Evolutionary conservation across 2,888 invertebrate species (phyloP), one percentile per base, ranked within the genome.

Genomic region (Trimorus sp.): DNA sequence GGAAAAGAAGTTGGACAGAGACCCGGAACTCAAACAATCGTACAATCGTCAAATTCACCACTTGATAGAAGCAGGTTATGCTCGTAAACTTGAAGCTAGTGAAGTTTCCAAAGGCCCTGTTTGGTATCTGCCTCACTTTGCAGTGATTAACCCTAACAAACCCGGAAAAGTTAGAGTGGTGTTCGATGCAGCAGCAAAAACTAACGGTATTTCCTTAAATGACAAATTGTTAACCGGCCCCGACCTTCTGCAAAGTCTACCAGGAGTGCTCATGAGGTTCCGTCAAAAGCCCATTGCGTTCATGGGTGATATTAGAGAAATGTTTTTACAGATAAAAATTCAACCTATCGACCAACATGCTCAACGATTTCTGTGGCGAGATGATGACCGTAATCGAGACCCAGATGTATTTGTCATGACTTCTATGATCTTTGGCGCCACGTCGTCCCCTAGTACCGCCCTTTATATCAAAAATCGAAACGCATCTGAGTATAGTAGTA

Each of bases 191-290:
- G 88, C 89, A 0, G 88, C 87, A 7, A 79, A 84, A 40, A 73
- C 66, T 0, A 85, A 86, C 4, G n/a, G n/a, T n/a, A n/a, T n/a
- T n/a, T n/a, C n/a, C n/a, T 77, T 90, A 0, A 86, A 89, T 49
- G 85, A 86, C 26, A 15, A 15, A 1, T 51, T 51, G 9, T 7
- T 51, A 16, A 7, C 82, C 16, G 90, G 90, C 0, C 89, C 90
- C 0, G 89, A 89, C 37, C 58, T 88, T 6, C 71, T 89, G 7
- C 81, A 83, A 8, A 86, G 89, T 7, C 71, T 92, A 49, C 74
- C 87, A 1, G 88, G 88, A 2, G 87, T 91, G 0, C 63, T 91
- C 56, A 85, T 88, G 73, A 86, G 89, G 3, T 92, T 92, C 74
- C 69, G 91, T 15, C 87, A 89, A 82, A 80, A 87, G 36, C 83